Evolutionary conservation across 2,797 vertebrate species (phyloP), one percentile per base, ranked within the genome.

Genomic region (Pelochelys cantorii): DNA sequence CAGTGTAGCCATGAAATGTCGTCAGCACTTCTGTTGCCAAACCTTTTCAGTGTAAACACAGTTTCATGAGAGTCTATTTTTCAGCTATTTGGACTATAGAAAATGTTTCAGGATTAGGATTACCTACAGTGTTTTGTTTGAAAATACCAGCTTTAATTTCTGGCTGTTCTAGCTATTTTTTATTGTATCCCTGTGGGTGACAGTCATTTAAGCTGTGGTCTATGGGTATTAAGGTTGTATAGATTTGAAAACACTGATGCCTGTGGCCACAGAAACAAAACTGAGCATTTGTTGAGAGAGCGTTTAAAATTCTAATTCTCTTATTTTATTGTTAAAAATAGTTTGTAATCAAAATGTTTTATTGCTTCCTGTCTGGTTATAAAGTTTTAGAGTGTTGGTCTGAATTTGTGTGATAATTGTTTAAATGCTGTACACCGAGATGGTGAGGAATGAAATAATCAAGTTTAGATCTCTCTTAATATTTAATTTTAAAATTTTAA

Each of bases 81-180:
- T 1, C 0, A 22, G 1, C 25, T 13, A 1, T 0, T 31, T 18
- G 11, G 53, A 23, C n/a, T 80, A 65, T 17, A 5, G 77, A 20
- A 79, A 79, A 79, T 31, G 10, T 79, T 79, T 53, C 23, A 79
- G 42, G 82, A 81, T 68, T 68, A 3, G 5, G 37, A 2, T 79
- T 3, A n/a, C 15, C 42, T 52, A 7, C 2, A 86, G 27, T 65
- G 20, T 62, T 42, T 23, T 0, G 71, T 42, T 11, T 75, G 23
- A 75, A 75, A 75, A 75, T 75, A 0, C 65, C 87, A 3, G 48
- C 9, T 84, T 86, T 84, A 75, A 42, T 54, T 86, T 5, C 6
- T 1, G 7, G 8, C 78, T 9, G 10, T 75, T 57, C 60, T 59
- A 7, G 22, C 12, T 10, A 7, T 55, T 27, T 5, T 29, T 71